Evolutionary conservation across 2,113 vertebrate species (phyloP).

Genomic region (Upupa epops): DNA sequence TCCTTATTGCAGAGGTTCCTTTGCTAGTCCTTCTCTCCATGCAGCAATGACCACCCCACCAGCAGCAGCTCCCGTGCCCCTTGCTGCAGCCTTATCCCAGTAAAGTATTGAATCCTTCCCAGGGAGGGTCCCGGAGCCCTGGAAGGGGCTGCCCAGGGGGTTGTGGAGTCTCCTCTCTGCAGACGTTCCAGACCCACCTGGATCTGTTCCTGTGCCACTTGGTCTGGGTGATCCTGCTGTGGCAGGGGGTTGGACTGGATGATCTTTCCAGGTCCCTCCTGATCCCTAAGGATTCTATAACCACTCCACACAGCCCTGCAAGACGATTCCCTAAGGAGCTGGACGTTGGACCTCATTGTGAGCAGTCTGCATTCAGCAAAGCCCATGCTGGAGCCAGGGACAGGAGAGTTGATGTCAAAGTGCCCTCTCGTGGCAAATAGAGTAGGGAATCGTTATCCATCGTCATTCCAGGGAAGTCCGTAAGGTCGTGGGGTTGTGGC

Average conservation of each 20-base stretch:
- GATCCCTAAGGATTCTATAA: too few relatives aligned
- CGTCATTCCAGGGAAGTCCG: background rate
- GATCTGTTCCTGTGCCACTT: too few relatives aligned
- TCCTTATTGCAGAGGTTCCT: background rate
- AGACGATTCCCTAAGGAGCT: background rate
- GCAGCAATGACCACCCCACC: background rate
- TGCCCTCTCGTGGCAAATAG: slow-evolving; percentile 2
- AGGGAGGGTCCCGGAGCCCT: too few relatives aligned
- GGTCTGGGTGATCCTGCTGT: too few relatives aligned
- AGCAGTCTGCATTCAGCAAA: background rate
- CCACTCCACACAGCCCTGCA: background rate
- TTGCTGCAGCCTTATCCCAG: background rate
- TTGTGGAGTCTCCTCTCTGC: too few relatives aligned
- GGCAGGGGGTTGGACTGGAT: too few relatives aligned
- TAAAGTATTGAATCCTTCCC: rapidly evolving
- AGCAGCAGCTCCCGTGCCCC: background rate
- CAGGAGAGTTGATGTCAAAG: background rate
- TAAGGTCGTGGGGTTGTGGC: background rate
- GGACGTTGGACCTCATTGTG: background rate
- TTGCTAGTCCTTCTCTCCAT: background rate
- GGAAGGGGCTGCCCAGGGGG: too few relatives aligned
- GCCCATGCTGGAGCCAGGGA: background rate
- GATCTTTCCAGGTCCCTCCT: too few relatives aligned
- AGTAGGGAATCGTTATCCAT: background rate
- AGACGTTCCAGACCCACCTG: too few relatives aligned